Base-by-base conservation (phyloP, 2,113 vertebrate genomes). In the Corythoichthys intestinalis region DNA sequence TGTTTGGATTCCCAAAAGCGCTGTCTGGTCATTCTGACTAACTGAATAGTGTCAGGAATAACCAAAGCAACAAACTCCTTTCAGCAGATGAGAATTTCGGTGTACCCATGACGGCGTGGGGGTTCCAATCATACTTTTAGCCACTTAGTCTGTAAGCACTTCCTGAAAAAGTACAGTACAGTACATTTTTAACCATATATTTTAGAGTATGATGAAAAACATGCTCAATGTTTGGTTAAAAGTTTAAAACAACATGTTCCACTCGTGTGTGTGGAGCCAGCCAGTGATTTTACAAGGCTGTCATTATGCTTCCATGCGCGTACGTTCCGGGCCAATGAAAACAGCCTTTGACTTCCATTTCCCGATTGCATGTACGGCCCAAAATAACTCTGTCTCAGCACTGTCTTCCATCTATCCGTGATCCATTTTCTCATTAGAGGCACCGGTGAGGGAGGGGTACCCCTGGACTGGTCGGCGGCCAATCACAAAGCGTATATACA, bases 271-370 rank as follows among this genome's bases (percentile, higher is more conserved):
- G 58, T 57, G 56, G 69, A 56, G 17, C 50, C 53, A 67, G 62
- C 54, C 62, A 63, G 14, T 14, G 15, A 67, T 78, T 78, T 70
- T 41, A 53, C 34, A 72, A 75, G 56, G 4, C 69, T 52, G 20
- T 75, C 54, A 67, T 63, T 69, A 59, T 54, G n/a, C n/a, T 39
- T 15, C 38, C 59, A 20, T 53, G 28, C 60, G 20, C 28, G 48
- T 61, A 17, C 0, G 7, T 74, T 70, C 35, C 11, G 20, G 62
- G 53, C 47, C 52, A 68, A 64, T 37, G 37, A n/a, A 63, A 57
- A 39, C 37, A 69, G 47, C 41, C 44, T 49, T 11, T 59, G 34
- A 59, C 38, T 61, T 41, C 39, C 58, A 61, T 61, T 61, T 61
- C 58, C 39, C 39, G 11, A 20, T 39, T 44, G 59, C 8, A 11